A percentile compares a stretch with the other conserved stretches of the same genome.
Conservation (phyloP, 1,140 invertebrate species). For the Caenorhabditis inopinata region DNA sequence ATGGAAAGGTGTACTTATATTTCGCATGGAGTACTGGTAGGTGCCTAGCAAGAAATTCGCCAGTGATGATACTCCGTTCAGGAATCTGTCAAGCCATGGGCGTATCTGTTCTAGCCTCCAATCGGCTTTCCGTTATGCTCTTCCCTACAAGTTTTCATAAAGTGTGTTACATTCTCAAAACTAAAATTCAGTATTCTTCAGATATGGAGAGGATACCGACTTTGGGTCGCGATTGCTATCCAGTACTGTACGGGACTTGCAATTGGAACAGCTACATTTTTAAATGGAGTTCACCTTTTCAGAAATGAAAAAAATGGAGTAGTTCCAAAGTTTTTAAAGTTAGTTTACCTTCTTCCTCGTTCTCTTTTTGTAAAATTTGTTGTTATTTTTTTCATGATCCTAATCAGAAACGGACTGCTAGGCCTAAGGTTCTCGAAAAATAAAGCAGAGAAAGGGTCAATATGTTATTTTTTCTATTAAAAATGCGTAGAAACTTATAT, state of each 20-base stretch:
- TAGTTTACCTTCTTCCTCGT: not conserved
- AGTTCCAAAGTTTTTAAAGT: conserved; percentile 33
- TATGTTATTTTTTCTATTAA: too few relatives aligned
- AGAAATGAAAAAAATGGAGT: not conserved
- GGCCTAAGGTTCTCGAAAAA: not conserved
- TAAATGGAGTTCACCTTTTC: not conserved
- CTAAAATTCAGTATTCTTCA: not conserved
- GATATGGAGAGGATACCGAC: conserved; percentile 10
- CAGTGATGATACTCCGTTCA: not conserved
- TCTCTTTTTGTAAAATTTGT: too few relatives aligned
- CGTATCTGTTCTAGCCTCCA: conserved; percentile 28
- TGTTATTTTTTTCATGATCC: too few relatives aligned
- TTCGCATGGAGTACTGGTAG: conserved; percentile 7
- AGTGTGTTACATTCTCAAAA: not conserved
- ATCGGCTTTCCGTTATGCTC: conserved; percentile 23
- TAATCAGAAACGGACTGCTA: too few relatives aligned
- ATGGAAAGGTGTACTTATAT: not conserved
- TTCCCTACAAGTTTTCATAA: not conserved
- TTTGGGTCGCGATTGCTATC: not conserved
- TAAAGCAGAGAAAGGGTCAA: too few relatives aligned
- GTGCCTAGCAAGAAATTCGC: not conserved
- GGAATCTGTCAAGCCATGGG: conserved; percentile 30
- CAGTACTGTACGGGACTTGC: conserved; percentile 1
- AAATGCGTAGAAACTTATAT: too few relatives aligned
- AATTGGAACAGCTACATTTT: not conserved